Evolutionary conservation across 2,888 invertebrate species (phyloP).

Genomic region (Pristionchus mayeri): DNA sequence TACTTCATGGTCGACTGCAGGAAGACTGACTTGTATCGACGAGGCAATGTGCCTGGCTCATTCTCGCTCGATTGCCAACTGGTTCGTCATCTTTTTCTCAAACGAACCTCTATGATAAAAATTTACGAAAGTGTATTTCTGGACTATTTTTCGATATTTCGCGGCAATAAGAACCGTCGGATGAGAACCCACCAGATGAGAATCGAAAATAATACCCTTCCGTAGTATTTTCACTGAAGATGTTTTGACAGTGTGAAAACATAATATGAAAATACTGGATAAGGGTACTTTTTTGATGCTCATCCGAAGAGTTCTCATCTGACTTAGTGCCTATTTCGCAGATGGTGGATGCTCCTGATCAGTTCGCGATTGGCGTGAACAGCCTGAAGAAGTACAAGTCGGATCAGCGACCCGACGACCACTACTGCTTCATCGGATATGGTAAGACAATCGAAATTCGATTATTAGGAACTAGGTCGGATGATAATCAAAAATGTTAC

Average conservation of each 20-base stretch:
- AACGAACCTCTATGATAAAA: background rate
- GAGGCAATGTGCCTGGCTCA: slow-evolving; percentile 95
- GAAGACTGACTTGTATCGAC: slow-evolving; percentile 95
- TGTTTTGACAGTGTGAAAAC: too few species aligned
- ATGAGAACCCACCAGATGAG: too few species aligned
- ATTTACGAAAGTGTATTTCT: too few species aligned
- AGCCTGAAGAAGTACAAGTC: slow-evolving; percentile 88
- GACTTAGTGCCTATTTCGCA: slow-evolving; percentile 73
- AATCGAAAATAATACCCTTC: too few species aligned
- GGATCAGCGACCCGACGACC: slow-evolving; percentile 84
- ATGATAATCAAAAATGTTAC: too few species aligned
- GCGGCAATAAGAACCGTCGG: too few species aligned
- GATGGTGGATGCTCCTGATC: slow-evolving; percentile 96
- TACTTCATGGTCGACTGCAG: slow-evolving; percentile 98
- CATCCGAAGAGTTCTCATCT: too few species aligned
- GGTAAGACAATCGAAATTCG: slow-evolving; percentile 84
- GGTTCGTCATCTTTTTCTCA: slow-evolving; percentile 78
- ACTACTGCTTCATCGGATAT: slow-evolving; percentile 86
- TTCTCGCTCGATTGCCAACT: slow-evolving; percentile 97
- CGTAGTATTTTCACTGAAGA: too few species aligned
- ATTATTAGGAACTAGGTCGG: too few species aligned
- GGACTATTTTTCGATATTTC: too few species aligned
- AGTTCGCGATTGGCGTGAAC: slow-evolving; percentile 94
- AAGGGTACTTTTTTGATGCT: too few species aligned
- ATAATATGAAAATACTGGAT: too few species aligned